Evolutionary conservation across 1,140 invertebrate species (phyloP), one percentile per base, ranked within the genome.

Genomic region (Pygmarrhopalites habei): DNA sequence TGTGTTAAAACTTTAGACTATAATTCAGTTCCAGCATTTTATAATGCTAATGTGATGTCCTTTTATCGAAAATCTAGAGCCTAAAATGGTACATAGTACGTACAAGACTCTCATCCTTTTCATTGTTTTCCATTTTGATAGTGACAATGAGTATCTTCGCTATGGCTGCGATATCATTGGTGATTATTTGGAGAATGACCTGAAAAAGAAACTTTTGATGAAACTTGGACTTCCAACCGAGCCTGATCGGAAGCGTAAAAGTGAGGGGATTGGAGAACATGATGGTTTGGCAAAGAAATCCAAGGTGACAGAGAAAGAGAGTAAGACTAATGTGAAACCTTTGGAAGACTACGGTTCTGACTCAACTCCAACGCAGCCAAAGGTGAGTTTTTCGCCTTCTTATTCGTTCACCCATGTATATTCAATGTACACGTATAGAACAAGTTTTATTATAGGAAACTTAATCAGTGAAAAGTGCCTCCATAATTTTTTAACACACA

Each of bases 161-260:
- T 69, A 69, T 35, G 64, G 64, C 7, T 57, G 56, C 46, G 67
- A 69, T 23, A 69, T 69, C 21, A 44, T 69, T 30, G 58, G 67
- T 12, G 67, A 69, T 10, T 69, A 69, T 30, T 19, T 66, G 14
- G 35, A 49, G 10, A 60, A 63, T 15, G n/a, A 15, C 12, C 49
- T 69, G 25, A 59, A 53, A 44, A 60, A 49, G 35, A 69, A 66
- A 60, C 39, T 69, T 47, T 60, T 60, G 21, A 49, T 46, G 30
- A 63, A 56, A 43, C 49, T 69, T 44, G 64, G 61, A 23, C 47
- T 69, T 43, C 67, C 63, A 23, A n/a, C 58, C 32, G 44, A 64
- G 25, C 43, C 35, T 25, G 64, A 65, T 25, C 58, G 60, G 26
- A 62, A 59, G 46, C 57, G 19, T 30, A 61, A 60, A 46, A 32